phyloP scores from a whole-genome alignment of 2,888 invertebrate species.

The Salticus scenicus region DNA sequence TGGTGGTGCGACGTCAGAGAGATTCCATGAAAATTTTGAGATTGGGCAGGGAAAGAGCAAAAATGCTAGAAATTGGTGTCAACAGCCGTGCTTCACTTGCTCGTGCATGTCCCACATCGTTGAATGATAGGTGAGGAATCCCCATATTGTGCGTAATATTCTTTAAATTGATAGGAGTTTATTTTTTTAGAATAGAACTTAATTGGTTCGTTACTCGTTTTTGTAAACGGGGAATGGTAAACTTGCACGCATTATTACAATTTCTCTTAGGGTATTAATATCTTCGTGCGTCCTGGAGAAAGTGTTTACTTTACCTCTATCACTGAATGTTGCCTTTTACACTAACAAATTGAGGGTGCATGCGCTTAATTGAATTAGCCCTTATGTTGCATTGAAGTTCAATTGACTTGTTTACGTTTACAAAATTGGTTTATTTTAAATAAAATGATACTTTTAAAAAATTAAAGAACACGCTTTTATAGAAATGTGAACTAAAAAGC shows the following conservation, averaged over 20 bases:
- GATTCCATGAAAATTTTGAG: background rate
- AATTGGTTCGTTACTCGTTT: no score
- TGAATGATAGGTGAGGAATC: background rate
- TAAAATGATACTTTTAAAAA: no score
- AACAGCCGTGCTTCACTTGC: constrained; percentile 12
- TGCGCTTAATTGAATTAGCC: no score
- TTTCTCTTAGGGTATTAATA: background rate
- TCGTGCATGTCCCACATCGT: background rate
- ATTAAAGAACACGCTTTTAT: no score
- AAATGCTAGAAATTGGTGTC: constrained; percentile 1
- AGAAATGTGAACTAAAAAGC: no score
- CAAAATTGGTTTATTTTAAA: no score
- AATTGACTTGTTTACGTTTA: no score
- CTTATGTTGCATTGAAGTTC: no score
- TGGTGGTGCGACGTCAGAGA: background rate
- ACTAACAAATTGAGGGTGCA: no score
- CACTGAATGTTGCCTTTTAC: no score
- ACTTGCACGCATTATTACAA: background rate
- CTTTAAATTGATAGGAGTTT: background rate
- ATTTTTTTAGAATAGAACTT: no score
- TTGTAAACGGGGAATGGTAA: background rate
- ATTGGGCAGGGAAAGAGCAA: background rate
- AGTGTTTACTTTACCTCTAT: background rate
- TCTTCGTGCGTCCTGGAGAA: background rate
- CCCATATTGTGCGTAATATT: background rate